A percentile compares a stretch with the other conserved stretches of the same genome.
Conservation (phyloP, 1,140 invertebrate genomes). For the Samia ricini region DNA sequence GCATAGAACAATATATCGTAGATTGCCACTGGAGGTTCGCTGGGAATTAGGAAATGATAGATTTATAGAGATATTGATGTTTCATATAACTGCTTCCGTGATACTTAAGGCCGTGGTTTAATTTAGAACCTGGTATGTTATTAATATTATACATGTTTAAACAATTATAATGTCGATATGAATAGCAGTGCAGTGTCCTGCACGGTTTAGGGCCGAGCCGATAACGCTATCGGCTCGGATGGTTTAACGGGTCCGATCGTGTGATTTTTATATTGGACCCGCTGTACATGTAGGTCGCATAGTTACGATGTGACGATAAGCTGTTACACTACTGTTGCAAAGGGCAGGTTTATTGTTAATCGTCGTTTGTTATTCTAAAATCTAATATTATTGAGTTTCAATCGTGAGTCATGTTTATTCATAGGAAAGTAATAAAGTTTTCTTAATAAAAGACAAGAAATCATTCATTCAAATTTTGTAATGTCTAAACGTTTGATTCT, state of each 20-base stretch:
- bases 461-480: too few relatives aligned
- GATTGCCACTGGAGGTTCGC: too few relatives aligned
- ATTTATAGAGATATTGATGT: too few relatives aligned
- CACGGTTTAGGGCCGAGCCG: conserved; percentile 18
- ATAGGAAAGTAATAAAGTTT: too few relatives aligned
- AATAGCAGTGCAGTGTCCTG: conserved; percentile 9
- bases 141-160: not conserved
- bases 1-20: too few relatives aligned
- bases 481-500: too few relatives aligned
- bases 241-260: conserved; percentile 53
- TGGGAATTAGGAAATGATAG: too few relatives aligned
- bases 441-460: too few relatives aligned
- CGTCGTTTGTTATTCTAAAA: not conserved
- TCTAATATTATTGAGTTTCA: not conserved
- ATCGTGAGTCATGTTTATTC: not conserved
- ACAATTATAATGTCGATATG: not conserved
- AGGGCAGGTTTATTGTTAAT: conserved; percentile 20
- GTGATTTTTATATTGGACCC: conserved; percentile 56
- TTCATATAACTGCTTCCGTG: too few relatives aligned
- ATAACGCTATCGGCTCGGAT: conserved; percentile 44
- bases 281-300: conserved; percentile 45
- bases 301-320: conserved; percentile 38
- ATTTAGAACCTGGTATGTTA: not conserved
- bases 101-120: too few relatives aligned
- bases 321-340: conserved; percentile 18